A percentile compares a stretch with the other conserved stretches of the same genome.
phyloP scores from a whole-genome alignment of 2,888 invertebrate species.

The Thyatira batis region DNA sequence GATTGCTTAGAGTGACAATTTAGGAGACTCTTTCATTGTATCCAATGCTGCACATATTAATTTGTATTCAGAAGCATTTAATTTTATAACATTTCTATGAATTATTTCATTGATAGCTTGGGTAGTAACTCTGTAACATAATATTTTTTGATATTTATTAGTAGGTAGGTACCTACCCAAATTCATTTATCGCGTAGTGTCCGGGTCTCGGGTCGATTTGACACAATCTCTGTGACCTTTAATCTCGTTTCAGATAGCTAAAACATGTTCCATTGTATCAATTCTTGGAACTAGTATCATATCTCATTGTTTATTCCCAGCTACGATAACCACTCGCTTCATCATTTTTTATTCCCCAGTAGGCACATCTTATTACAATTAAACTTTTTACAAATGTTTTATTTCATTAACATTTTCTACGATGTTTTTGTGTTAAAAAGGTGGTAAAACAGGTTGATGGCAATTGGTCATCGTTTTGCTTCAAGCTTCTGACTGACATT shows the following conservation, averaged over 20 bases:
- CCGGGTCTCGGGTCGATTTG: constrained; percentile 76
- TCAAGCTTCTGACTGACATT: too few species aligned
- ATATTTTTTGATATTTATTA: constrained; percentile 23
- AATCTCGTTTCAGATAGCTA: constrained; percentile 72
- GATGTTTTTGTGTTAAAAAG: neutral
- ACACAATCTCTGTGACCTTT: constrained; percentile 75
- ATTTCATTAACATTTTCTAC: neutral
- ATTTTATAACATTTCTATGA: too few species aligned
- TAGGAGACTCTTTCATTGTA: too few species aligned
- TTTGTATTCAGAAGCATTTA: too few species aligned
- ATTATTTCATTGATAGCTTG: too few species aligned
- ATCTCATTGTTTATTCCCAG: constrained; percentile 53
- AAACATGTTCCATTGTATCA: constrained; percentile 67
- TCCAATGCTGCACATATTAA: too few species aligned
- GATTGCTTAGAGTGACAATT: too few species aligned
- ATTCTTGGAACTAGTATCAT: constrained; percentile 64
- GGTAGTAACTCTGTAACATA: too few species aligned
- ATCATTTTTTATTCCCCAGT: constrained; percentile 15
- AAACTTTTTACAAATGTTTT: neutral
- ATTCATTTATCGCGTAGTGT: constrained; percentile 61
- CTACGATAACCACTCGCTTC: constrained; percentile 32
- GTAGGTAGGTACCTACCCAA: constrained; percentile 46
- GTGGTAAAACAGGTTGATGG: too few species aligned
- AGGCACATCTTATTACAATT: neutral
- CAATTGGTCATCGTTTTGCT: too few species aligned